phyloP scores from a whole-genome alignment of 2,113 vertebrate genomes.

The Dunckerocampus dactyliophorus region DNA sequence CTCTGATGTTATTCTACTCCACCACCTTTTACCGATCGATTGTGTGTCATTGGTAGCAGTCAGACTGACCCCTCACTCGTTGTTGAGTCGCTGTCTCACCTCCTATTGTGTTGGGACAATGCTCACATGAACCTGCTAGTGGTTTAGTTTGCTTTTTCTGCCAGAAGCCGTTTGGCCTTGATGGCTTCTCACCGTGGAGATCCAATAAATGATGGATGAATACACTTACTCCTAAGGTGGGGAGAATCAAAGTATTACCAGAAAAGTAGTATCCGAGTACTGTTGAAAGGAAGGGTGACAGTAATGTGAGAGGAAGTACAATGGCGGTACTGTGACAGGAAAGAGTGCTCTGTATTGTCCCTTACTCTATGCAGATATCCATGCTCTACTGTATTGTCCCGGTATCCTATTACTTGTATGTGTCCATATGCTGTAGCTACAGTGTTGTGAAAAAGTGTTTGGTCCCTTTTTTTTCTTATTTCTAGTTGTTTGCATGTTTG shows the following conservation, averaged over 20 bases:
- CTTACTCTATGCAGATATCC: too few relatives aligned
- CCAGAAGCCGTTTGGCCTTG: constrained; percentile 35
- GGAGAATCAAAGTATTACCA: constrained; percentile 9
- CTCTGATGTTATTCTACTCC: background rate
- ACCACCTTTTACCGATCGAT: constrained; percentile 1
- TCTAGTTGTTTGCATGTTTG: too few relatives aligned
- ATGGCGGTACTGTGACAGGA: background rate
- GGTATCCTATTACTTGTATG: too few relatives aligned
- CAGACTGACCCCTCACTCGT: background rate
- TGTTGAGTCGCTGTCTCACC: background rate
- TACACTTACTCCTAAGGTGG: constrained; percentile 28
- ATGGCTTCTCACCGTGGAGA: constrained; percentile 41
- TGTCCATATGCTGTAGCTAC: too few relatives aligned
- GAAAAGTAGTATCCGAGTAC: constrained; percentile 6
- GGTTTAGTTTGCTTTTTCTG: constrained; percentile 12
- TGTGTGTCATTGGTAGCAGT: background rate
- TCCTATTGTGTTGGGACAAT: constrained; percentile 8
- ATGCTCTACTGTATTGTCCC: too few relatives aligned
- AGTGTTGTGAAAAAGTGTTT: too few relatives aligned
- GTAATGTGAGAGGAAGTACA: background rate
- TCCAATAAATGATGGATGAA: constrained; percentile 31
- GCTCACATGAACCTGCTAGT: constrained; percentile 15
- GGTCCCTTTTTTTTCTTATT: too few relatives aligned
- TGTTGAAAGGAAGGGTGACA: background rate
- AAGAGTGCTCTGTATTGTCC: background rate